Evolutionary conservation across 2,113 vertebrate species (phyloP).

Genomic region (Acrocephalus arundinaceus): DNA sequence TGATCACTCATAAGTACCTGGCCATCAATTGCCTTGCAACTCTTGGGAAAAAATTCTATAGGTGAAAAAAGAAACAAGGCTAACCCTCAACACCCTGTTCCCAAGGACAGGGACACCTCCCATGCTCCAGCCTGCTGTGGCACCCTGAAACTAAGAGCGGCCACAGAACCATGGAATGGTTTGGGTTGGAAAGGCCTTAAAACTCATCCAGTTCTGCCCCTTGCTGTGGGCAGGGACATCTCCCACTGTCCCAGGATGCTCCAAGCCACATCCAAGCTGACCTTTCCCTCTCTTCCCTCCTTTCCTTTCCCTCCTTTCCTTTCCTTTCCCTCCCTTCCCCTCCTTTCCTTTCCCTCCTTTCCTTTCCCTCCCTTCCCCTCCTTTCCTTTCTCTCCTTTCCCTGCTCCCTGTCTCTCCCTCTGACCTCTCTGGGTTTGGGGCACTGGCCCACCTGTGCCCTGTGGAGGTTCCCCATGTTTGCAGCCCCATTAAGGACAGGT

Average conservation of each 20-base stretch:
- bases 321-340: neutral
- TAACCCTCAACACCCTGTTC: too few species aligned
- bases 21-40: too few species aligned
- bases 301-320: too few species aligned
- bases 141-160: too few species aligned
- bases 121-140: accelerated
- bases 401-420: neutral
- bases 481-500: neutral
- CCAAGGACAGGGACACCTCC: neutral
- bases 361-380: too few species aligned
- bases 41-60: too few species aligned
- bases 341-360: neutral
- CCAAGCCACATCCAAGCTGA: neutral
- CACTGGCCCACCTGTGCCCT: neutral
- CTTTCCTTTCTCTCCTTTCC: neutral
- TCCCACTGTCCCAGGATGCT: accelerated
- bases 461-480: neutral
- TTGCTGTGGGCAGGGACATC: neutral
- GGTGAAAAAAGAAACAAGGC: too few species aligned
- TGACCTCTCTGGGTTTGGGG: neutral
- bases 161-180: accelerated
- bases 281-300: neutral
- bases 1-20: too few species aligned
- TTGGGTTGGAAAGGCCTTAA: neutral
- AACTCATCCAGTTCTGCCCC: neutral